These are phyloP conservation scores for Solenopsis fugax DNA, from an alignment of 1,140 invertebrate genomes.

Conservation along the genomic window DNA sequence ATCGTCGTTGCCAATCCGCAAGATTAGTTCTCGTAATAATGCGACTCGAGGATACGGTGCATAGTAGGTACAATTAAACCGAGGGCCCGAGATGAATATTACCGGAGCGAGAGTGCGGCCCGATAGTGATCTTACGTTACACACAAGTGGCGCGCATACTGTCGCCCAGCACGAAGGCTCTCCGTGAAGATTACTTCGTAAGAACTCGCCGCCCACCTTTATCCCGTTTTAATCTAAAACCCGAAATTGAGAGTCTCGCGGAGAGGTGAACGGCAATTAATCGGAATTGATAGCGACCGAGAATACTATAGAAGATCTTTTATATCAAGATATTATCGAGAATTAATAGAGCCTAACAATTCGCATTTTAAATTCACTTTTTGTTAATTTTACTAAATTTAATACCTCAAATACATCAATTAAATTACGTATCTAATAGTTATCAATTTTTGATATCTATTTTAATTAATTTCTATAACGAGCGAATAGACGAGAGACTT, in stretches of 20 bases:
- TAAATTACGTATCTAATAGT: not conserved
- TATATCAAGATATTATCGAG: not conserved
- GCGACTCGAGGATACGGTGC: constrained; percentile 65
- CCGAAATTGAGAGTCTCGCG: constrained; percentile 43
- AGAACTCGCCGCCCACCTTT: constrained; percentile 50
- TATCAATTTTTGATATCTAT: too few relatives aligned
- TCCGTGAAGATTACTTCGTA: constrained; percentile 73
- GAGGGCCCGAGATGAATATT: constrained; percentile 72
- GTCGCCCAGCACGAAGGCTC: constrained; percentile 73
- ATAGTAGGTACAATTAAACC: constrained; percentile 68
- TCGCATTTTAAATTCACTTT: constrained; percentile 3
- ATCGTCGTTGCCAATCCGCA: constrained; percentile 69
- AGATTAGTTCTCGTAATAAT: constrained; percentile 75
- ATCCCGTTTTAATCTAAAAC: constrained; percentile 54
- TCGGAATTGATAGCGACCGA: not conserved
- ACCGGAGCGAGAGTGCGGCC: constrained; percentile 62
- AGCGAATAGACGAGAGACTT: not conserved
- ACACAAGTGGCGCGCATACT: constrained; percentile 67
- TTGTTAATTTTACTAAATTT: constrained; percentile 27
- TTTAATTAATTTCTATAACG: not conserved
- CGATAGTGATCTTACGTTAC: constrained; percentile 72
- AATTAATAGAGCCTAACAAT: not conserved
- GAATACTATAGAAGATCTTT: not conserved
- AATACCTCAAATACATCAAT: not conserved
- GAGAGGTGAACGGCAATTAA: constrained; percentile 38